phyloP scores from a whole-genome alignment of 2,888 invertebrate species.

The Timema podura region DNA sequence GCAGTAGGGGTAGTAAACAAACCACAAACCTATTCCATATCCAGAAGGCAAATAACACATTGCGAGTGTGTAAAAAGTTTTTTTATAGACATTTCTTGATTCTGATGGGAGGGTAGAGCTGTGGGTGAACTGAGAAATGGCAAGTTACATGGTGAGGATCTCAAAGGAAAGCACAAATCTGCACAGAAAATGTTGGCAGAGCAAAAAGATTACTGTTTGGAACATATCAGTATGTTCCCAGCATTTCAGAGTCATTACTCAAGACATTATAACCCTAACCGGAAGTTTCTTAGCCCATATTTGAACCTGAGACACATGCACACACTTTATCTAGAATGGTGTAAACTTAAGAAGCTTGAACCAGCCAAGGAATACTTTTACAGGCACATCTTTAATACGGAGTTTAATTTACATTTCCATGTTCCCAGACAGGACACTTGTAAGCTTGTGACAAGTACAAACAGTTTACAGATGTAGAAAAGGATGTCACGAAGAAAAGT shows the following conservation, averaged over 20 bases:
- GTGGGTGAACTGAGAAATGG: not conserved
- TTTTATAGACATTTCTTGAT: not conserved
- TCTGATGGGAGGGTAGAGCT: not conserved
- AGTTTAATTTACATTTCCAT: conserved; percentile 6
- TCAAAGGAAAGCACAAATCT: not conserved
- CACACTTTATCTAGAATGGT: not conserved
- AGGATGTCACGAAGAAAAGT: not conserved
- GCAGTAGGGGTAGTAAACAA: not conserved
- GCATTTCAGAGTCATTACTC: conserved; percentile 10
- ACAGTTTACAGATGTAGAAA: not conserved
- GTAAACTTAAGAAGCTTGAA: not conserved
- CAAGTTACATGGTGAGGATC: not conserved
- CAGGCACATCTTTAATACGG: conserved; percentile 4
- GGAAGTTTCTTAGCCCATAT: conserved; percentile 15
- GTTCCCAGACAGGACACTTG: not conserved
- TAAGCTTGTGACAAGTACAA: conserved; percentile 11
- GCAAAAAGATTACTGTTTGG: not conserved
- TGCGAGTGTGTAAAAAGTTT: conserved; percentile 10
- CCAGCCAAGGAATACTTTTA: not conserved
- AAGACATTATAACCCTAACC: conserved; percentile 5
- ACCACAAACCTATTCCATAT: not conserved
- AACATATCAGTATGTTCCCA: conserved; percentile 10
- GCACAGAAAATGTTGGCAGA: conserved; percentile 1
- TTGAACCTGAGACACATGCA: conserved; percentile 9
- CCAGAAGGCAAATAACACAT: not conserved